A percentile compares a stretch with the other conserved stretches of the same genome.
Conservation (phyloP, 2,113 vertebrate species). For the Holacanthus passer region DNA sequence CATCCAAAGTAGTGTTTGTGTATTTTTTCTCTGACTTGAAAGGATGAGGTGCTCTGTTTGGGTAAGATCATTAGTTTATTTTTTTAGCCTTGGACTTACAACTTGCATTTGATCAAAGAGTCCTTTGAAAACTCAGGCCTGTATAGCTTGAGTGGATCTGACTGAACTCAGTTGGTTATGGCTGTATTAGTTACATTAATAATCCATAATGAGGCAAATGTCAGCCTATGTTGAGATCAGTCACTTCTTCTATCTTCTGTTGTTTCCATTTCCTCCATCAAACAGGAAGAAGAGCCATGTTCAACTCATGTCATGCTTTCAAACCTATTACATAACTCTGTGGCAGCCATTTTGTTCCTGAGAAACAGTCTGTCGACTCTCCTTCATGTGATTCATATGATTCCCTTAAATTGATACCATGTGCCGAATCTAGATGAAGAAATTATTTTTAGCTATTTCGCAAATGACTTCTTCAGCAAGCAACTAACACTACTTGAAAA, state of each 20-base stretch:
- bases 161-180: neutral
- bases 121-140: neutral
- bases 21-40: neutral
- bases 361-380: neutral
- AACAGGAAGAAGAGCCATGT: conserved; percentile 1
- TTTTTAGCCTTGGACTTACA: neutral
- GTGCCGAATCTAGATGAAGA: neutral
- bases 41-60: neutral
- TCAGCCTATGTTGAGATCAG: neutral
- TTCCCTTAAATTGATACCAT: conserved; percentile 9
- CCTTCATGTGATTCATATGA: too few relatives aligned
- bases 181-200: neutral
- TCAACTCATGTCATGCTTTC: conserved; percentile 1
- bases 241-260: neutral
- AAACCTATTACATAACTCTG: conserved; percentile 37
- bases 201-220: neutral
- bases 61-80: neutral
- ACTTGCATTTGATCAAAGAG: neutral
- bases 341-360: conserved; percentile 56
- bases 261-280: neutral
- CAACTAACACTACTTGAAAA: neutral
- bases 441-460: neutral
- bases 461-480: neutral
- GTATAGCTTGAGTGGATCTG: neutral
- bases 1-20: neutral